phyloP scores from a whole-genome alignment of 2,888 invertebrate genomes.

The Drosophila flavopinicola region DNA sequence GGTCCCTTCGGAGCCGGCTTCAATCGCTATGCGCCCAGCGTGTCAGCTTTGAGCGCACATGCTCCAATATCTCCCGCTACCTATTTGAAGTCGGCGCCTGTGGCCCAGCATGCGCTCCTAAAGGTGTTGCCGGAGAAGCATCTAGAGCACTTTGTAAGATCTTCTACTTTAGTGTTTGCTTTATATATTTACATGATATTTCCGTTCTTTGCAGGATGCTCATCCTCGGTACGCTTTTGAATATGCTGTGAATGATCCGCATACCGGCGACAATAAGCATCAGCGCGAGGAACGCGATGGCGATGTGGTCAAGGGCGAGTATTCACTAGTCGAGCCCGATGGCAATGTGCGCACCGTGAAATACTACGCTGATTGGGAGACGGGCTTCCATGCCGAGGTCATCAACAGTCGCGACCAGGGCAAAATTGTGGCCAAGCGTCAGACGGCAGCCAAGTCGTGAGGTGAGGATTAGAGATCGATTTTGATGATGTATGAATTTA shows the following conservation, averaged over 20 bases:
- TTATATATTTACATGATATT: neutral
- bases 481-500: too few relatives aligned
- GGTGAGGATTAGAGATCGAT: slow-evolving; percentile 20
- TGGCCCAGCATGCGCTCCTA: slow-evolving; percentile 82
- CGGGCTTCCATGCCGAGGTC: slow-evolving; percentile 90
- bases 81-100: slow-evolving; percentile 82
- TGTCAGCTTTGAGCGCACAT: slow-evolving; percentile 80
- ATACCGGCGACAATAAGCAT: slow-evolving; percentile 90
- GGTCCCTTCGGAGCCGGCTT: slow-evolving; percentile 78
- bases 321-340: slow-evolving; percentile 89
- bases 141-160: slow-evolving; percentile 87
- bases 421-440: slow-evolving; percentile 82
- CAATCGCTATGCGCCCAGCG: slow-evolving; percentile 83
- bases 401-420: slow-evolving; percentile 87
- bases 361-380: slow-evolving; percentile 91
- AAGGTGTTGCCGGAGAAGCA: slow-evolving; percentile 87
- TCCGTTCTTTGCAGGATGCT: slow-evolving; percentile 85
- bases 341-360: slow-evolving; percentile 90
- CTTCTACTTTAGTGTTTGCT: rapidly evolving
- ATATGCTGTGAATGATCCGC: slow-evolving; percentile 90
- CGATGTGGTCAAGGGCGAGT: slow-evolving; percentile 89
- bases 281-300: slow-evolving; percentile 90
- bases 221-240: slow-evolving; percentile 90
- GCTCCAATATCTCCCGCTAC: slow-evolving; percentile 82
- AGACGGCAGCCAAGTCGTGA: slow-evolving; percentile 65